Evolutionary conservation across 2,797 vertebrate genomes (phyloP), one percentile per base, ranked within the genome.

Genomic region (Fundulus diaphanus): DNA sequence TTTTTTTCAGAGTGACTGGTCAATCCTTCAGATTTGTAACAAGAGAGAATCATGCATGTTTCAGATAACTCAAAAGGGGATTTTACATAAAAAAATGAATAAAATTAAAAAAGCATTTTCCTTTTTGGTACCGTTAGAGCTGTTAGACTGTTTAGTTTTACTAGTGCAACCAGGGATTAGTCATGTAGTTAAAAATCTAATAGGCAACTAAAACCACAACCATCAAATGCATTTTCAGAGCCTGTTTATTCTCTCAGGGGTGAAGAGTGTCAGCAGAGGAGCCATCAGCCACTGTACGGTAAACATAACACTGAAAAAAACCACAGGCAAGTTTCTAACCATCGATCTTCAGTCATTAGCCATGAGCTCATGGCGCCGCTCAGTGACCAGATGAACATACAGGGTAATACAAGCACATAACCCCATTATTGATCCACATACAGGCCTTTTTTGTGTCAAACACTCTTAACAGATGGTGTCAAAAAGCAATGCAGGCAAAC

Each of bases 341-440:
- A 95, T 95, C 90, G 94, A 95, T 95, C 93, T 94, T 89, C 92
- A 93, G 94, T 94, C 95, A 94, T 94, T 93, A 94, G 90, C 86
- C 81, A 93, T 95, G 93, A 94, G 91, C 92, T 91, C 90, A 90
- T 94, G 93, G 93, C 94, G 92, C 93, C 94, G 92, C 90, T 91
- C 90, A 91, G 87, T 91, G 92, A 91, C 91, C 89, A 91, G 88
- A 85, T 81, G 81, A 90, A 81, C 90, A 92, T 82, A 78, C 80
- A 72, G 80, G 87, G 92, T 93, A 96, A 95, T 80, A 90, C 73
- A 90, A 92, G 91, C 87, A 88, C 74, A 68, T 70, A 82, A 83
- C 80, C 85, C 89, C 79, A 69, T 80, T 92, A 93, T 91, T 86
- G 94, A 95, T 92, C 90, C 87, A 87, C 81, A 76, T 77, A 80